Evolutionary conservation across 1,140 invertebrate genomes (phyloP).

Genomic region (Asobara japonica): DNA sequence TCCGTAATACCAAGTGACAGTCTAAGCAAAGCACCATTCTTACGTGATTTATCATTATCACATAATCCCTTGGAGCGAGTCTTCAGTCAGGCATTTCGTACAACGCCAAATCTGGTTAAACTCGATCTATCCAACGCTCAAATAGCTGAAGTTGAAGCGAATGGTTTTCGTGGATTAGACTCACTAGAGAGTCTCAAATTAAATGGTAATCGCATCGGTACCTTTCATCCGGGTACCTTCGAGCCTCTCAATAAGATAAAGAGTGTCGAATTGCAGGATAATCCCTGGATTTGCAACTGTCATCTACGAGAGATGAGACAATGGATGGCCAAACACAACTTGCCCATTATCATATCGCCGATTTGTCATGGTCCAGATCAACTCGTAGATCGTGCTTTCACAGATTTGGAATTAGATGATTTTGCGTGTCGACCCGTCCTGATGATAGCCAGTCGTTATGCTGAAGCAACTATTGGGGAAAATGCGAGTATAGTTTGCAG

Average conservation of each 20-base stretch:
- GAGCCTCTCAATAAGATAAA: constrained; percentile 79
- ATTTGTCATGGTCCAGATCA: constrained; percentile 77
- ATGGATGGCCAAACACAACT: constrained; percentile 85
- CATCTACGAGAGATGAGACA: constrained; percentile 82
- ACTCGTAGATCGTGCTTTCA: constrained; percentile 75
- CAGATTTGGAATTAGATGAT: constrained; percentile 81
- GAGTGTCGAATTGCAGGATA: constrained; percentile 88
- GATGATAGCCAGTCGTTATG: constrained; percentile 76
- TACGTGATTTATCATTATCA: constrained; percentile 81
- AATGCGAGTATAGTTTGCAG: constrained; percentile 86
- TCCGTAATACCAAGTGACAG: constrained; percentile 80
- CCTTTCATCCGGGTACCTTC: constrained; percentile 76
- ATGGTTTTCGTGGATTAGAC: constrained; percentile 81
- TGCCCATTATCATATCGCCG: constrained; percentile 81
- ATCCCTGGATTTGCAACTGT: constrained; percentile 93
- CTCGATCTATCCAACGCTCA: constrained; percentile 86
- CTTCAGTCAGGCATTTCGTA: constrained; percentile 78
- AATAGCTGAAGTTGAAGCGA: constrained; percentile 77
- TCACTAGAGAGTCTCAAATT: constrained; percentile 83
- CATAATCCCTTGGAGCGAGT: constrained; percentile 85
- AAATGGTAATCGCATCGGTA: constrained; percentile 81
- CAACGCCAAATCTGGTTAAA: constrained; percentile 80
- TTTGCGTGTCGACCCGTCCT: constrained; percentile 90
- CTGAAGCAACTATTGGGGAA: constrained; percentile 81
- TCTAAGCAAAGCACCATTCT: constrained; percentile 79